Percentiles rank a stretch among this genome's conserved stretches.
Evolutionary conservation across 2,888 invertebrate genomes (phyloP).

Genomic region (Cinara cedri): DNA sequence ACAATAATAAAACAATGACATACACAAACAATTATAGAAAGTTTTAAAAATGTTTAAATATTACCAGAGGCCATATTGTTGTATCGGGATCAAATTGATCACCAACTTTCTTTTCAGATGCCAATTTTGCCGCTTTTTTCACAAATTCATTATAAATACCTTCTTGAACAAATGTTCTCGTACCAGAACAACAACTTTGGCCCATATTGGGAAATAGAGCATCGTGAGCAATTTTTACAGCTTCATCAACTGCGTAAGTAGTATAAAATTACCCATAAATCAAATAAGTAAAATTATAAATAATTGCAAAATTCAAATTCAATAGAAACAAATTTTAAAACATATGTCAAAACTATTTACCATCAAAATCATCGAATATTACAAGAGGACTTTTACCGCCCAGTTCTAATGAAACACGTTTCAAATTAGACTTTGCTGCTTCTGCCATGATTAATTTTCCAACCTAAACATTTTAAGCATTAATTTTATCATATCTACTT

Average conservation of each 20-base stretch:
- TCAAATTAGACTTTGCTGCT: slow-evolving; percentile 76
- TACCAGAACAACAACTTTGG: slow-evolving; percentile 91
- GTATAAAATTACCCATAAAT: neutral
- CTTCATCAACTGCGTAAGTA: slow-evolving; percentile 67
- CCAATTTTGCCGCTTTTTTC: slow-evolving; percentile 69
- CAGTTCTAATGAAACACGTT: slow-evolving; percentile 86
- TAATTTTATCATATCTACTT: too few species aligned
- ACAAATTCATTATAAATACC: slow-evolving; percentile 93
- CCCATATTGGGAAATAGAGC: slow-evolving; percentile 89
- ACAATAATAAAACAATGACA: too few species aligned
- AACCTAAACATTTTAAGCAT: slow-evolving; percentile 66
- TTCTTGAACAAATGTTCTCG: slow-evolving; percentile 87
- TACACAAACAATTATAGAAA: too few species aligned
- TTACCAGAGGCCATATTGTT: slow-evolving; percentile 88
- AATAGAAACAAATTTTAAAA: neutral
- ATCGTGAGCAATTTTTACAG: slow-evolving; percentile 82
- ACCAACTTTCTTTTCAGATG: slow-evolving; percentile 80
- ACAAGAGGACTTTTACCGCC: slow-evolving; percentile 95
- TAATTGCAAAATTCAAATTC: neutral
- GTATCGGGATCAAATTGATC: slow-evolving; percentile 83
- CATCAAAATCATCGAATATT: slow-evolving; percentile 81
- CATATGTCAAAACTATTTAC: slow-evolving; percentile 57
- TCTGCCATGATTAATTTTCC: slow-evolving; percentile 83
- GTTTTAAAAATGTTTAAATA: neutral
- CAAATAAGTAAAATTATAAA: neutral